Evolutionary conservation across 2,113 vertebrate genomes (phyloP), one percentile per base, ranked within the genome.

Genomic region (Clarias gariepinus): DNA sequence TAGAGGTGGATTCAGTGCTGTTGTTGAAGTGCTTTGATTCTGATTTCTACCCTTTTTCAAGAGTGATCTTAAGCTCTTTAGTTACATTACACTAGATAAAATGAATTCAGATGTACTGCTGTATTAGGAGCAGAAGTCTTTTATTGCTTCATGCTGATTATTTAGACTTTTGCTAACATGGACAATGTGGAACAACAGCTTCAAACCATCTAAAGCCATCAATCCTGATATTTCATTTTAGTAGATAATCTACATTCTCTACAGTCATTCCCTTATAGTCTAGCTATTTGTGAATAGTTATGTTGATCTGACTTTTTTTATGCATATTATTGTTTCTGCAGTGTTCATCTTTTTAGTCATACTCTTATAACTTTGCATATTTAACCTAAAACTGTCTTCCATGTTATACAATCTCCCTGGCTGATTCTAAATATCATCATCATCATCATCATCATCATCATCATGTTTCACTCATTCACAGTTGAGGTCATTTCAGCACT

Each of bases 401-500:
- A 7, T 36, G 52, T 18, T n/a, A 30, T 81, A 23, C 28, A 81
- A 60, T 83, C 47, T 63, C 18, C 30, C 30, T n/a, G 3, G 0
- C 36, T 80, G 41, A 77, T 52, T 57, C 21, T 25, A 61, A 61
- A 81, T 81, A 19, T 81, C 57, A 81, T 61, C 57, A 60, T 1
- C 41, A 19, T 81, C 78, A 19, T 81, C 57, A 81, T 61, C 57
- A 60, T 3, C 78, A 61, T 15, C 58, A 82, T 73, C 58, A 61
- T 36, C 16, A 61, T 71, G 64, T 82, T 55, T 25, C 55, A 53
- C 36, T 83, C 3, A 25, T 58, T n/a, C 63, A 77, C 36, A 58
- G 52, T 68, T 85, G 71, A 86, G 83, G 69, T 33, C 41, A 66
- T 63, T 89, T 87, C 47, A 16, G 47, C 77, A 79, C 52, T 18